Evolutionary conservation across 2,113 vertebrate species (phyloP), one percentile per base, ranked within the genome.

Genomic region (Copsychus sechellarum): DNA sequence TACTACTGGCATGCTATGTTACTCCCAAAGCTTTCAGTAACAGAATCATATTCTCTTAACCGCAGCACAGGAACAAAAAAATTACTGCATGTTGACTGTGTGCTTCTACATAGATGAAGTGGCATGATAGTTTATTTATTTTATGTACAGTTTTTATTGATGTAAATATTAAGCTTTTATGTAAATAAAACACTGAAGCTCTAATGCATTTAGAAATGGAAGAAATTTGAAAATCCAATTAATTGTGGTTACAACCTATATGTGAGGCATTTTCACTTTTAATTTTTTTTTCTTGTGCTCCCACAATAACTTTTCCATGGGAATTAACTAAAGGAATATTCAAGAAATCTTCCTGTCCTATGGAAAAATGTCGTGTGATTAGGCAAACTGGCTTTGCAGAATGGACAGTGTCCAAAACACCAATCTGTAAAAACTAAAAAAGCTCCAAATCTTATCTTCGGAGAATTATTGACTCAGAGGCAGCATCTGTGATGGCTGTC

Each of bases 401-500:
- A 80, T 95, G 96, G 92, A 95, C 57, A 89, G 6, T 95, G 51
- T 97, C 96, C 94, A 97, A 97, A 95, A 48, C 90, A 92, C 90
- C 81, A 94, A 53, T 86, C 88, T 93, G 64, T 88, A 96, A 97
- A 95, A 86, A 96, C 45, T 11, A 94, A 94, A 97, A 97, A 66
- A 93, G n/a, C 47, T 97, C 89, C 81, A 91, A 48, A 96, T 95
- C 95, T 98, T 97, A 97, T 97, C 97, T 97, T 94, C 76, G 80
- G 91, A 97, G 85, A 96, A 85, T 95, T 97, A 87, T 96, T 97
- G 93, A 97, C 91, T 98, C 97, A 94, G 87, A 97, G 89, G 84
- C 95, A 93, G 89, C 95, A 96, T 96, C 96, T 97, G 95, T 9
- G 62, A 91, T 96, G 72, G 31, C 65, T 97, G 88, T 96, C 93